Evolutionary conservation across 2,113 vertebrate species (phyloP), one percentile per base, ranked within the genome.

Genomic region (Pica pica): DNA sequence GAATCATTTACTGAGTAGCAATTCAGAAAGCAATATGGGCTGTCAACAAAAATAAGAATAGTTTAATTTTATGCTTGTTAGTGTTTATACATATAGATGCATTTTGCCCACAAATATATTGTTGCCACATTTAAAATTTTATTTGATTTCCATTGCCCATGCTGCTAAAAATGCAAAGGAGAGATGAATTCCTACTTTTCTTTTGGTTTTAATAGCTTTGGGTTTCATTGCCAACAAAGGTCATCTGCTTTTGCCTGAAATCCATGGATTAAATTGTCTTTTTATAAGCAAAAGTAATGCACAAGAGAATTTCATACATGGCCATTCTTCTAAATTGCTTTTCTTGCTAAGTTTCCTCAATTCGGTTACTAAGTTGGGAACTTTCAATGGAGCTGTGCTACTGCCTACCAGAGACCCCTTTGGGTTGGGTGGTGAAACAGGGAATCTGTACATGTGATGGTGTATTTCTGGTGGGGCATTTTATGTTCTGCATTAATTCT

Each of bases 31-130:
- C 57, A 78, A 56, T 95, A 87, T 78, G 26, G 46, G 18, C 74
- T 94, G 70, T 91, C 87, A 95, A 91, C 64, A 87, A 82, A 93
- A 95, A 78, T 84, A 87, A 91, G 84, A 87, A 47, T 75, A 70
- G 39, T 87, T 93, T 80, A 69, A 64, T 76, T 77, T 92, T 52
- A 20, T 78, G 60, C 63, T 57, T 47, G 17, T 74, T 95, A 75
- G 46, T 71, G 13, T 46, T 95, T 94, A 78, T 84, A 87, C 74
- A 56, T 87, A 46, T 49, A 35, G 87, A 70, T 84, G 30, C 21
- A 64, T 78, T 94, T 88, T 77, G 44, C 28, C 47, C 31, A n/a
- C 44, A 63, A 81, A 70, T 89, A 57, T 24, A 7, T 50, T 71
- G 24, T 79, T 76, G 61, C 28, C 53, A n/a, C 28, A 15, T 92